Percentiles rank a stretch among this genome's conserved stretches.
phyloP scores from a whole-genome alignment of 1,140 invertebrate species.

The Ylistrum balloti region DNA sequence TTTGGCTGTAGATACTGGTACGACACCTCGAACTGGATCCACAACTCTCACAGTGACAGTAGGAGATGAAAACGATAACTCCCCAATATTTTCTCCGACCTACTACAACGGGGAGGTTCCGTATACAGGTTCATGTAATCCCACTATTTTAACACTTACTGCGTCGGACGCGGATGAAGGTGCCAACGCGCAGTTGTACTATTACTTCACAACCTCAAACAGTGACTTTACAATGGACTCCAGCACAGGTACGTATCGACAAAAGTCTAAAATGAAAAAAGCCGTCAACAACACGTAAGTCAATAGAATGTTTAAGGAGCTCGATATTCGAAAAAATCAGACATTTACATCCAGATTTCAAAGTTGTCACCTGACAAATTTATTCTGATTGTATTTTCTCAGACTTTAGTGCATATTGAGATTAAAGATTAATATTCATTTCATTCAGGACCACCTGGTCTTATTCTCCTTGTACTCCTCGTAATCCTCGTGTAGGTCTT shows the following conservation, averaged over 20 bases:
- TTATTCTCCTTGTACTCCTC: no score
- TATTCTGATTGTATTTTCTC: no score
- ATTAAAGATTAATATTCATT: no score
- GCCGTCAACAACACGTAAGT: no score
- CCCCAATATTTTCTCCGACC: constrained; percentile 62
- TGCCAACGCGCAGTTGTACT: constrained; percentile 68
- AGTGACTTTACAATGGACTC: constrained; percentile 65
- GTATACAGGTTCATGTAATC: constrained; percentile 65
- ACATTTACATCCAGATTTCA: no score
- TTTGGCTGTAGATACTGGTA: constrained; percentile 60
- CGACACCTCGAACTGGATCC: constrained; percentile 59
- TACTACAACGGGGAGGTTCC: constrained; percentile 74
- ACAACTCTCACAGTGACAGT: constrained; percentile 61
- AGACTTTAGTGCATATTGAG: no score
- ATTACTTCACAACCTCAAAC: constrained; percentile 59
- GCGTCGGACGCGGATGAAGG: constrained; percentile 72
- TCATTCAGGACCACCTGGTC: no score
- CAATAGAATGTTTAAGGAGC: no score
- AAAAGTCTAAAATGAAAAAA: no score
- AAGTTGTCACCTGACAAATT: no score
- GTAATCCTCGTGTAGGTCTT: no score
- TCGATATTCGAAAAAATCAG: no score
- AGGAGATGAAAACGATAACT: constrained; percentile 63
- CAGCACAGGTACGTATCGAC: constrained; percentile 59
- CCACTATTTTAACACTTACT: constrained; percentile 62